Percentiles rank a stretch among this genome's conserved stretches.
phyloP scores from a whole-genome alignment of 2,797 vertebrate genomes.

The Vipera latastei region DNA sequence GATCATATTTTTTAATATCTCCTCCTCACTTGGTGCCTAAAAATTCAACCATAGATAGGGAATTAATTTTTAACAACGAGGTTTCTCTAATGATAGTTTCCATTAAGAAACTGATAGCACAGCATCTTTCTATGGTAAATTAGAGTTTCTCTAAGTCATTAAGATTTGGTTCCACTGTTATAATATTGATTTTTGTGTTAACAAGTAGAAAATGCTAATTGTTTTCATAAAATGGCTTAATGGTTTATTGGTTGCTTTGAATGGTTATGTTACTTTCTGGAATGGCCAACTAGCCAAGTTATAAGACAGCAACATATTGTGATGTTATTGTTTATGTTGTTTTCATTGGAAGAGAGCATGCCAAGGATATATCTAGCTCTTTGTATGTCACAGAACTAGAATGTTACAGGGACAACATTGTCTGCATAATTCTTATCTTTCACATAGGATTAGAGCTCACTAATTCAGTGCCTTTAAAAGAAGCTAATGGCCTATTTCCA shows the following conservation, averaged over 20 bases:
- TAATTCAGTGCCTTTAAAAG: background rate
- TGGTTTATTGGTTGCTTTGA: conserved; percentile 32
- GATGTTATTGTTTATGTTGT: background rate
- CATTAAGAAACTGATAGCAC: conserved; percentile 13
- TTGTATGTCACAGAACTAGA: background rate
- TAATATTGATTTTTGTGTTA: conserved; percentile 48
- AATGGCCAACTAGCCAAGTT: background rate
- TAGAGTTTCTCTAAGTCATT: conserved; percentile 47
- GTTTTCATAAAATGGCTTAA: conserved; percentile 35
- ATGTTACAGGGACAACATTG: background rate
- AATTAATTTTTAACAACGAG: background rate
- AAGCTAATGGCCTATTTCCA: conserved; percentile 26
- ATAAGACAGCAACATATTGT: background rate
- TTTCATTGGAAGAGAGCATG: background rate
- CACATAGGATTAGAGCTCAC: background rate
- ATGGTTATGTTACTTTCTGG: background rate
- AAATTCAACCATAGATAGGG: background rate
- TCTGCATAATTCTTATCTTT: background rate
- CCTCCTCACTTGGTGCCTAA: background rate
- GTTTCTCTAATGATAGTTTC: conserved; percentile 38
- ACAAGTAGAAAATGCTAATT: conserved; percentile 54
- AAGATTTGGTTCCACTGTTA: conserved; percentile 3
- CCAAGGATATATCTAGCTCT: conserved; percentile 25
- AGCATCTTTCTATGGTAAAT: conserved; percentile 41
- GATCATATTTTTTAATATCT: background rate